Evolutionary conservation across 92 coral and sea anemone species (phyloP), one percentile per base, ranked within the genome.

Genomic region (Pocillopora grandis): DNA sequence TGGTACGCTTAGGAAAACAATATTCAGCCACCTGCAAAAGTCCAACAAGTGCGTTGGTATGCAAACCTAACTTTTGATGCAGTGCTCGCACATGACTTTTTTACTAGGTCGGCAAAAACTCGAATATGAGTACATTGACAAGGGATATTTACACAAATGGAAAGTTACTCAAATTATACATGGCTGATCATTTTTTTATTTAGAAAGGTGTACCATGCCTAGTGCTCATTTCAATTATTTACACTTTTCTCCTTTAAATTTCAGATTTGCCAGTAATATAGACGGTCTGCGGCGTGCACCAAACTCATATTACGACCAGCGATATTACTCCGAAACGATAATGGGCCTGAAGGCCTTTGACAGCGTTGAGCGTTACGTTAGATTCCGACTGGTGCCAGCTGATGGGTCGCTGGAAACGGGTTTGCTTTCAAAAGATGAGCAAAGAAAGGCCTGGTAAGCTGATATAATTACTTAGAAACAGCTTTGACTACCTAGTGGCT

Each of bases 271-370:
- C 62, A 67, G 81, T 17, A 85, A 83, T 64, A 84, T 92, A 9
- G 98, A 95, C 2, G 90, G 92, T 12, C 64, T 87, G 37, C 96
- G 98, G 4, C 96, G 95, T 6, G 86, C 90, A 5, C 98, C 98
- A 31, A 86, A 87, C 37, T 92, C 95, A 10, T 87, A 76, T 91
- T 74, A 87, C 36, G 94, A 91, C 62, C 96, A 88, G 76, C 91
- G 89, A 66, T 95, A 90, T 67, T 78, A 95, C 82, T 87, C 94
- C 9, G 89, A 90, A 76, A 27, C 85, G 10, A 88, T 86, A 36
- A 55, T 74, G 37, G 85, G 64, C 75, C 93, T 93, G 73, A 95
- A 80, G 79, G 98, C 96, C 4, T 68, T 63, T 48, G 96, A 95
- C 83, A 86, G 82, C 1, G 83, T 67, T 56, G 58, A 79, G 37